A percentile compares a stretch with the other conserved stretches of the same genome.
Conservation (phyloP, 1,140 invertebrate genomes). For the Mesaphorura yosii region DNA sequence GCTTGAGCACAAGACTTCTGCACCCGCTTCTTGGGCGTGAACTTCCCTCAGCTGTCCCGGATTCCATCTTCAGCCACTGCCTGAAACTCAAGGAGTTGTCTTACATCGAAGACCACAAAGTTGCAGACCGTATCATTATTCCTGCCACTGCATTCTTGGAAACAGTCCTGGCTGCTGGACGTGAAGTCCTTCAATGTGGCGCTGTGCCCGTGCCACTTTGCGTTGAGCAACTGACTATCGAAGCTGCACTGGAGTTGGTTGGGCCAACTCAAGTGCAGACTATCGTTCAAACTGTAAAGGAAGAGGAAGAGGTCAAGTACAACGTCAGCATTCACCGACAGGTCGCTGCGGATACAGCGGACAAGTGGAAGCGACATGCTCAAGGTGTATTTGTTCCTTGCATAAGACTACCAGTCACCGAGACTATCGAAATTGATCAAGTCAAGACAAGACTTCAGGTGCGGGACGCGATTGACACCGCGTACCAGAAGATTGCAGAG, state of each 20-base stretch:
- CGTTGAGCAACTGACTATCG: conserved; percentile 6
- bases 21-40: conserved; percentile 19
- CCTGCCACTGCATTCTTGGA: conserved; percentile 19
- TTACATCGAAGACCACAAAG: conserved; percentile 16
- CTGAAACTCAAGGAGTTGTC: conserved; percentile 6
- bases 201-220: background rate
- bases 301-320: background rate
- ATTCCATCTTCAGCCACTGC: conserved; percentile 8
- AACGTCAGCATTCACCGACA: background rate
- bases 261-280: background rate
- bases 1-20: background rate
- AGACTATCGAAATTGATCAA: background rate
- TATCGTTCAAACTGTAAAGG: background rate
- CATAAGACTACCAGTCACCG: background rate
- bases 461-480: background rate
- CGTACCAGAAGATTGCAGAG: background rate
- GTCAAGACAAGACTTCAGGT: background rate
- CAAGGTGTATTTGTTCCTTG: background rate
- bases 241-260: conserved; percentile 3
- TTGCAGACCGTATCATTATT: conserved; percentile 9
- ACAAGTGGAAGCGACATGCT: conserved; percentile 5
- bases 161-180: conserved; percentile 5
- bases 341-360: background rate
- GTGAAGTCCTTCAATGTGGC: background rate
- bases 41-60: conserved; percentile 1